Evolutionary conservation across 2,888 invertebrate species (phyloP), one percentile per base, ranked within the genome.

Genomic region (Cryptocephalus moraei): DNA sequence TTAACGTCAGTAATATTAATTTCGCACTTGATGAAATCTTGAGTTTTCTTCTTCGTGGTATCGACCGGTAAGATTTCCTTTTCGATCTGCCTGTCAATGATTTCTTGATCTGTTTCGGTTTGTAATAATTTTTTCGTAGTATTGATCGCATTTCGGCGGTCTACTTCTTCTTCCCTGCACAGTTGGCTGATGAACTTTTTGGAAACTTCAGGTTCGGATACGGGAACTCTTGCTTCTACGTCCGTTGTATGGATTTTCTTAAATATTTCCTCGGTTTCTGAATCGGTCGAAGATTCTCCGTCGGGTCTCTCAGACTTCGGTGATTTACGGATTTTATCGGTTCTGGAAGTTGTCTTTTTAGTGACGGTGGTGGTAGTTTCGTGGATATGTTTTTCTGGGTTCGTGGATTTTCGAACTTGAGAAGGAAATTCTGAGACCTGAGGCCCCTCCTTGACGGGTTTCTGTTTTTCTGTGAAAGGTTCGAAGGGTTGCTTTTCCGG

Each of bases 181-280:
- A 66, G 47, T 41, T 55, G 55, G 36, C 53, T 56, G 34, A 67
- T 60, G 47, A 62, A 60, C 52, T 63, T 66, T 47, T 67, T 68
- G 13, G 60, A 59, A 13, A 58, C 51, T 6, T 63, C 32, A 9
- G 67, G 66, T 54, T 70, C 70, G 14, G 64, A 59, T 11, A 68
- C 62, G 10, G 68, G 68, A 32, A 62, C 51, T 53, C 45, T 57
- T 36, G 52, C 58, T 55, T 62, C 62, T 31, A 51, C 45, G 41
- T 46, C 44, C 2, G 44, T 39, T 22, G 39, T 14, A 46, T 38
- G 52, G 33, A 41, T 41, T 46, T 51, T 11, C 36, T 42, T 39
- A 33, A 54, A 14, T 47, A 49, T 44, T 43, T 54, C 54, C 22
- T 54, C 54, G 8, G 44, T 48, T 32, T 41, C 41, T 9, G 52